These are phyloP conservation scores for Philopotamus ludificatus DNA, from an alignment of 1,140 invertebrate species.

Conservation along the genomic window DNA sequence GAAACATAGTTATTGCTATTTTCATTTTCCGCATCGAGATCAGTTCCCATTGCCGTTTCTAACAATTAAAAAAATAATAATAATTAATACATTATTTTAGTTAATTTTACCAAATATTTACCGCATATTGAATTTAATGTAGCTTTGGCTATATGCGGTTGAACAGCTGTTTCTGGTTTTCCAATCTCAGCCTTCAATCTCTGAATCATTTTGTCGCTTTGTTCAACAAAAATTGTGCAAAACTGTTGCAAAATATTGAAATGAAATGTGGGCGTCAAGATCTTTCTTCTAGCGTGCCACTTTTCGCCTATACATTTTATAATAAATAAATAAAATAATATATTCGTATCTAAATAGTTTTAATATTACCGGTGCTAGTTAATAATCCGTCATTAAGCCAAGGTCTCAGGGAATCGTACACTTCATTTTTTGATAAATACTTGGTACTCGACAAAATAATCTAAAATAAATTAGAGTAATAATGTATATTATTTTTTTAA, in stretches of 20 bases:
- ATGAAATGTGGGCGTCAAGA: slow-evolving; percentile 88
- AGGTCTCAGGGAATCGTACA: slow-evolving; percentile 61
- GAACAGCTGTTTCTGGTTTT: background rate
- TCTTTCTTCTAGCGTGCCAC: slow-evolving; percentile 77
- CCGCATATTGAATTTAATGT: slow-evolving; percentile 11
- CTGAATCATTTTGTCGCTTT: slow-evolving; percentile 46
- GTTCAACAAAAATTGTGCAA: slow-evolving; percentile 57
- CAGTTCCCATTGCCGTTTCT: slow-evolving; percentile 48
- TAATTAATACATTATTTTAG: background rate
- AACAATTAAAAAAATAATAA: slow-evolving; percentile 4
- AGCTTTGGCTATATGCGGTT: background rate
- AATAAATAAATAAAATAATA: background rate
- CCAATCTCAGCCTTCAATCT: background rate
- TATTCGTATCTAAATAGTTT: too few relatives aligned
- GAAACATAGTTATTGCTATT: slow-evolving; percentile 46
- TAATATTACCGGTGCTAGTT: slow-evolving; percentile 54
- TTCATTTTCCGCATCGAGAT: slow-evolving; percentile 40
- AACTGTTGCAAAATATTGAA: slow-evolving; percentile 84
- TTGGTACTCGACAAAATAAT: slow-evolving; percentile 59
- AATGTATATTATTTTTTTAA: slow-evolving; percentile 9
- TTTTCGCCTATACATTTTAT: slow-evolving; percentile 67
- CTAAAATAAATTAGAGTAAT: slow-evolving; percentile 42
- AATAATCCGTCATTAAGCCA: slow-evolving; percentile 59
- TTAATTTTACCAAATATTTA: slow-evolving; percentile 6
- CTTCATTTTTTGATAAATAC: slow-evolving; percentile 58